Evolutionary conservation across 2,113 vertebrate genomes (phyloP).

Genomic region (Axis porcinus): DNA sequence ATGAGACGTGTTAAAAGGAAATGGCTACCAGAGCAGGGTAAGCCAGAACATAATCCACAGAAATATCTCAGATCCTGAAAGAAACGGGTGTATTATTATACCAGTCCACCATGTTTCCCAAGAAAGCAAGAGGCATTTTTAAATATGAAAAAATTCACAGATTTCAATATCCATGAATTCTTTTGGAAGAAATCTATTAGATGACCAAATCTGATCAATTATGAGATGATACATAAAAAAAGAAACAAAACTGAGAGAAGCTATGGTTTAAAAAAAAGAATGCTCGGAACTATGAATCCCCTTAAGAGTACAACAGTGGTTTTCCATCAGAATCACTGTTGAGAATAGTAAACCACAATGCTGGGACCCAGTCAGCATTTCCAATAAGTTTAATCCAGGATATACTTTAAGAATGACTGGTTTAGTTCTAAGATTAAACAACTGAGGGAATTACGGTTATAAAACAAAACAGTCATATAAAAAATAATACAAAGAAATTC

Average conservation of each 20-base stretch:
- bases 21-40: not conserved
- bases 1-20: not conserved
- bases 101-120: not conserved
- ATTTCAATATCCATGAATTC: not conserved
- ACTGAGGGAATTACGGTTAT: not conserved
- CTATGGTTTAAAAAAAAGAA: not conserved
- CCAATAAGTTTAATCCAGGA: not conserved
- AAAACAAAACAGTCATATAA: not conserved
- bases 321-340: not conserved
- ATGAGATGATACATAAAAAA: not conserved
- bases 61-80: not conserved
- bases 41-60: not conserved
- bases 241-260: not conserved
- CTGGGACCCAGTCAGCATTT: not conserved
- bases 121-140: not conserved
- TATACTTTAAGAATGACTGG: not conserved
- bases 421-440: not conserved
- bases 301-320: not conserved
- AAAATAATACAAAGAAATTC: not conserved
- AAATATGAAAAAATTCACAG: not conserved
- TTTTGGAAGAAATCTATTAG: not conserved
- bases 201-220: not conserved
- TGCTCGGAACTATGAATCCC: not conserved
- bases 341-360: not conserved
- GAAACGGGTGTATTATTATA: not conserved